A percentile compares a stretch with the other conserved stretches of the same genome.
These are phyloP conservation scores for Hemaris fuciformis DNA, from an alignment of 2,888 invertebrate species.

Conservation along the genomic window DNA sequence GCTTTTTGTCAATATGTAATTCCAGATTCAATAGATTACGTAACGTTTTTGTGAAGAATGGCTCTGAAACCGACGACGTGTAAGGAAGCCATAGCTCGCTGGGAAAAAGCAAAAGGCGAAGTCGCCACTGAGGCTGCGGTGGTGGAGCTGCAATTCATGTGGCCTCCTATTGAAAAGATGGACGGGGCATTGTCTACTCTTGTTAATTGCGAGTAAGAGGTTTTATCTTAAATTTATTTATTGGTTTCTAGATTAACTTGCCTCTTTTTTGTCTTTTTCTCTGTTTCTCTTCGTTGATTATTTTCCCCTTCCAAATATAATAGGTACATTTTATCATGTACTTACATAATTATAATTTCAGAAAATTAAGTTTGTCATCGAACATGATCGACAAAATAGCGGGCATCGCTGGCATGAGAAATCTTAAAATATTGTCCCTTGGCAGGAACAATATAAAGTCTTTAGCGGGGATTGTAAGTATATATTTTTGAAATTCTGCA, in stretches of 20 bases:
- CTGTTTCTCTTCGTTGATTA: background rate
- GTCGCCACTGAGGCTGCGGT: conserved; percentile 86
- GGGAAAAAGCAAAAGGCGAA: conserved; percentile 88
- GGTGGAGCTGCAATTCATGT: conserved; percentile 92
- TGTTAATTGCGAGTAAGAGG: conserved; percentile 83
- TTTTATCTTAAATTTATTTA: background rate
- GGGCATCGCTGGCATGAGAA: conserved; percentile 91
- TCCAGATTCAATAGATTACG: conserved; percentile 21
- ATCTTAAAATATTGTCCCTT: conserved; percentile 90
- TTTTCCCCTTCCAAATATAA: background rate
- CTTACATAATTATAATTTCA: conserved; percentile 66
- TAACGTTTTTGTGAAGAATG: conserved; percentile 27
- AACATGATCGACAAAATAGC: conserved; percentile 97
- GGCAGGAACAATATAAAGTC: conserved; percentile 94
- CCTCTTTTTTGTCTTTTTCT: background rate
- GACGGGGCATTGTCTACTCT: conserved; percentile 92
- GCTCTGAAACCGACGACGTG: conserved; percentile 84
- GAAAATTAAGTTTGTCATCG: conserved; percentile 93
- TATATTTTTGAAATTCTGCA: background rate
- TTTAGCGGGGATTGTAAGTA: conserved; percentile 88
- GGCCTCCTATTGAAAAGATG: conserved; percentile 97
- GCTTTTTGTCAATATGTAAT: background rate
- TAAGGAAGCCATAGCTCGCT: conserved; percentile 91
- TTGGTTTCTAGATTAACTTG: background rate
- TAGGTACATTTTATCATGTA: background rate